Evolutionary conservation across 2,888 invertebrate species (phyloP).

Genomic region (Philereme transversata): DNA sequence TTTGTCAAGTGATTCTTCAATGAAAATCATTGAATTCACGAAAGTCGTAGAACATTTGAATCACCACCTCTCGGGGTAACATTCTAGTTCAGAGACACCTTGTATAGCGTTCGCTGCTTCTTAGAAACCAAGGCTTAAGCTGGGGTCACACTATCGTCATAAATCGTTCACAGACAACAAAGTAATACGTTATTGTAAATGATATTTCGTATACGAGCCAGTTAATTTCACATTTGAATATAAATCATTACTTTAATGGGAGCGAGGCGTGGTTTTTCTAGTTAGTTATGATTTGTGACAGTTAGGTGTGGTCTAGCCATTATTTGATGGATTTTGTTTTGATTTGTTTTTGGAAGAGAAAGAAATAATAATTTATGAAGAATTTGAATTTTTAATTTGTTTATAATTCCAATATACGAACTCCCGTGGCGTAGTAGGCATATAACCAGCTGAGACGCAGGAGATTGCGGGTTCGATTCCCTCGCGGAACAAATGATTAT

Average conservation of each 20-base stretch:
- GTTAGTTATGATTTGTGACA: constrained; percentile 28
- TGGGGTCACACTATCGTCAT: constrained; percentile 27
- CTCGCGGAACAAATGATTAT: too few relatives aligned
- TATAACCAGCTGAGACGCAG: too few relatives aligned
- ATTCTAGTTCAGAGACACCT: too few relatives aligned
- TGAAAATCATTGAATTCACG: too few relatives aligned
- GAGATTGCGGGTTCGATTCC: too few relatives aligned
- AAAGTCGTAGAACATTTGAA: too few relatives aligned
- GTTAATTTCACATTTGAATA: constrained; percentile 33
- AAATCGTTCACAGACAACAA: constrained; percentile 32
- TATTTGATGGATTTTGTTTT: constrained; percentile 16
- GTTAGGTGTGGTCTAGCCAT: constrained; percentile 29
- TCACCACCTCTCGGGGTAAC: too few relatives aligned
- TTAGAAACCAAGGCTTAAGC: constrained; percentile 7
- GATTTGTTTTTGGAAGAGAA: constrained; percentile 7
- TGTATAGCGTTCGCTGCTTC: too few relatives aligned
- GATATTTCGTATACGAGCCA: constrained; percentile 35
- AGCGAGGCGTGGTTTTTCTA: constrained; percentile 32
- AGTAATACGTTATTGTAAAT: constrained; percentile 30
- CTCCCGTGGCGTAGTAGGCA: too few relatives aligned
- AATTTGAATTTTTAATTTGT: too few relatives aligned
- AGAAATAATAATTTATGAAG: background rate
- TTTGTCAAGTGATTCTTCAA: too few relatives aligned
- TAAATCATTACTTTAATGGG: constrained; percentile 57
- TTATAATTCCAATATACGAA: too few relatives aligned